A percentile compares a stretch with the other conserved stretches of the same genome.
These are phyloP conservation scores for Drosophila lacertosa DNA, from an alignment of 1,140 invertebrate genomes.

Conservation along the genomic window DNA sequence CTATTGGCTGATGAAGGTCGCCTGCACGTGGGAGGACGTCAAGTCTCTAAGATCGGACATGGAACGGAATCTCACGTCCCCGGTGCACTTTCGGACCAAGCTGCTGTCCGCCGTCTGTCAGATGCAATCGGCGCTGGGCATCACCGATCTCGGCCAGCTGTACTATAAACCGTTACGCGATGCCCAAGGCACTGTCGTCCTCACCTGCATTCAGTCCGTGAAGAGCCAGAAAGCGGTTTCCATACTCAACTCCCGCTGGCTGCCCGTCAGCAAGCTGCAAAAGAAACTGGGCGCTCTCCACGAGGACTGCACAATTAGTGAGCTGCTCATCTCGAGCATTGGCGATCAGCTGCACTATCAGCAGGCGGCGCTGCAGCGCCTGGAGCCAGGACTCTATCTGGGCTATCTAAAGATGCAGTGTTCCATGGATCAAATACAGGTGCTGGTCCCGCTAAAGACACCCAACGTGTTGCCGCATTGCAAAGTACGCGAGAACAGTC, in stretches of 20 bases:
- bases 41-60: conserved; percentile 95
- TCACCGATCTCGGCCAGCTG: conserved; percentile 96
- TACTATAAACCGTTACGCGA: conserved; percentile 95
- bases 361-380: conserved; percentile 90
- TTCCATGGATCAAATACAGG: conserved; percentile 95
- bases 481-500: conserved; percentile 96
- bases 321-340: conserved; percentile 92
- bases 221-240: conserved; percentile 93
- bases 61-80: conserved; percentile 95
- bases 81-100: conserved; percentile 95
- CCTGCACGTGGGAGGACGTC: conserved; percentile 98
- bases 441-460: conserved; percentile 95
- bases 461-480: conserved; percentile 97
- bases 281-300: conserved; percentile 85
- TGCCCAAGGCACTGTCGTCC: conserved; percentile 94
- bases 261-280: conserved; percentile 91
- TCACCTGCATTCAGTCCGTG: conserved; percentile 93
- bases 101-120: conserved; percentile 94
- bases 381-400: conserved; percentile 94
- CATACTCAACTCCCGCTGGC: conserved; percentile 94
- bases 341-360: conserved; percentile 96
- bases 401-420: conserved; percentile 98
- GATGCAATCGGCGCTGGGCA: conserved; percentile 93
- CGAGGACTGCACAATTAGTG: conserved; percentile 91
- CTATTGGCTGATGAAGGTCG: conserved; percentile 99